phyloP scores from a whole-genome alignment of 2,113 vertebrate species.

The Plotosus lineatus region DNA sequence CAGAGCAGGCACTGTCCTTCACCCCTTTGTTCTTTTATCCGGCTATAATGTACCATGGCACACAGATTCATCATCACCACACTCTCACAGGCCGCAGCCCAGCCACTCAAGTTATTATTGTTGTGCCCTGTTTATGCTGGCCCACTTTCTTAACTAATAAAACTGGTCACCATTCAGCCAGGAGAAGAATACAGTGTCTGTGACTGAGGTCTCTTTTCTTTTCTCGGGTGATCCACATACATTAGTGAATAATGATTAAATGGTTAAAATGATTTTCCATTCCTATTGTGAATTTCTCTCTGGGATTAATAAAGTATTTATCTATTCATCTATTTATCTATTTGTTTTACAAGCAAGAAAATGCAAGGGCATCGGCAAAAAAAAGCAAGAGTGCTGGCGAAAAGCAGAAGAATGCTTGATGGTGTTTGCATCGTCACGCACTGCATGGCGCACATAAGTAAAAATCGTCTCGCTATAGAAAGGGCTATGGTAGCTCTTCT shows the following conservation, averaged over 20 bases:
- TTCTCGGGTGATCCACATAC: neutral
- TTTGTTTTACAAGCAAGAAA: neutral
- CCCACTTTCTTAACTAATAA: conserved; percentile 63
- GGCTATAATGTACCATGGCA: conserved; percentile 57
- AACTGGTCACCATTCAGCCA: conserved; percentile 43
- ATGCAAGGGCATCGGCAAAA: neutral
- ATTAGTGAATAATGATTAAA: neutral
- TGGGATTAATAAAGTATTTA: too few species aligned
- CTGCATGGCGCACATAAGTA: conserved; percentile 48
- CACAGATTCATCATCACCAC: conserved; percentile 63
- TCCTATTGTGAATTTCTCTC: too few species aligned
- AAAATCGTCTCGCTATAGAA: conserved; percentile 44
- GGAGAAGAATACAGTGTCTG: conserved; percentile 19
- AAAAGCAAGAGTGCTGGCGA: conserved; percentile 5
- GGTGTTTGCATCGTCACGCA: conserved; percentile 35
- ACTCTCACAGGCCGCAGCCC: conserved; percentile 69
- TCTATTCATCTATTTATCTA: too few species aligned
- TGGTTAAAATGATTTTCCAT: too few species aligned
- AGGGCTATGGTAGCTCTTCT: conserved; percentile 31
- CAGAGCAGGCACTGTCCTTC: conserved; percentile 84
- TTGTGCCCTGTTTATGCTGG: conserved; percentile 61
- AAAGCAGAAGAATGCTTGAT: neutral
- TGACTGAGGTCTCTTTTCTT: conserved; percentile 9
- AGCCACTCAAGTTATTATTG: conserved; percentile 73
- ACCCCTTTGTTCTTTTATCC: conserved; percentile 81